A percentile compares a stretch with the other conserved stretches of the same genome.
Evolutionary conservation across 2,888 invertebrate genomes (phyloP).

Genomic region (Acrobasis suavella): DNA sequence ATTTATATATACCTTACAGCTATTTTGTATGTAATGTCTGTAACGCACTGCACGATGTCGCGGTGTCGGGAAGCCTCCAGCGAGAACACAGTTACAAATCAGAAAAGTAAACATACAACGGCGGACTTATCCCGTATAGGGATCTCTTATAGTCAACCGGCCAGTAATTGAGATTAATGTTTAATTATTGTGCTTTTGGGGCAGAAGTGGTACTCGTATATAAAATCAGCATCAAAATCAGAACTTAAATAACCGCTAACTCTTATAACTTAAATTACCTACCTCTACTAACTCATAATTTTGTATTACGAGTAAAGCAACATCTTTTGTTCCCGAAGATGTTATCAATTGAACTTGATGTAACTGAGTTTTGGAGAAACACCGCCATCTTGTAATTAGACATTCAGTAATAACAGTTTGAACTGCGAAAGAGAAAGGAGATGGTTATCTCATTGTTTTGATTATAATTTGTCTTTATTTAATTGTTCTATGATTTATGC

Average conservation of each 20-base stretch:
- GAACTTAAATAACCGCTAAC: neutral
- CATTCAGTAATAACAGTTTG: slow-evolving; percentile 38
- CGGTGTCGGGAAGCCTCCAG: too few species aligned
- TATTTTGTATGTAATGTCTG: too few species aligned
- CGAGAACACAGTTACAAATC: too few species aligned
- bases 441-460: slow-evolving; percentile 41
- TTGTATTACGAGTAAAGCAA: slow-evolving; percentile 40
- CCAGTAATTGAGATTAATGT: too few species aligned
- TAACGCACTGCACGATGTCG: too few species aligned
- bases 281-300: slow-evolving; percentile 28
- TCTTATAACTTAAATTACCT: neutral
- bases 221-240: too few species aligned
- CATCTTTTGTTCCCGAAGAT: slow-evolving; percentile 35
- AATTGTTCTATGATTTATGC: slow-evolving; percentile 33
- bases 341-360: slow-evolving; percentile 33
- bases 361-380: slow-evolving; percentile 32
- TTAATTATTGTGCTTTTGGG: too few species aligned
- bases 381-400: slow-evolving; percentile 34
- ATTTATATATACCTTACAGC: too few species aligned
- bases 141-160: too few species aligned
- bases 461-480: slow-evolving; percentile 37
- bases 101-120: too few species aligned
- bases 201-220: too few species aligned
- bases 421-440: slow-evolving; percentile 48
- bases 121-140: too few species aligned